phyloP scores from a whole-genome alignment of 2,888 invertebrate genomes.

The Drosophila helvetica region DNA sequence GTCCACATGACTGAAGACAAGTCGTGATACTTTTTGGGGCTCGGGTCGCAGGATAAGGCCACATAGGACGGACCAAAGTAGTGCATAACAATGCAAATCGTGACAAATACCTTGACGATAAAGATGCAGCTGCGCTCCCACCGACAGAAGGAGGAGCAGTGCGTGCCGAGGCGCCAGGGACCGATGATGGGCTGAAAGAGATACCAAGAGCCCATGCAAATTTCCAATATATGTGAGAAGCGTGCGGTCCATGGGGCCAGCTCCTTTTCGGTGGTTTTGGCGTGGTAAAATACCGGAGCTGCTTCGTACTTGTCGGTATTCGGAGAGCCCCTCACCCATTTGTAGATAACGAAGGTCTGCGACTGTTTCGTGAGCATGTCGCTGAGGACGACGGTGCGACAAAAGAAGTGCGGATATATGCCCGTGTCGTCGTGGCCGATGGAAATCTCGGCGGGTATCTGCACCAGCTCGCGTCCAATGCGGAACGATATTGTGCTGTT shows the following conservation, averaged over 20 bases:
- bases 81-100: constrained; percentile 28
- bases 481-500: constrained; percentile 43
- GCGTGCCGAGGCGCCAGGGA: constrained; percentile 45
- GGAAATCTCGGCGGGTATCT: constrained; percentile 28
- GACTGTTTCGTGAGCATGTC: constrained; percentile 25
- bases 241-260: constrained; percentile 20
- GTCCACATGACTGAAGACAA: constrained; percentile 19
- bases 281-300: not conserved
- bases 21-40: constrained; percentile 45
- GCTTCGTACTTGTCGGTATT: not conserved
- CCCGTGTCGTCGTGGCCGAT: constrained; percentile 45
- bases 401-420: constrained; percentile 49
- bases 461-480: constrained; percentile 17
- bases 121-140: constrained; percentile 51
- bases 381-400: constrained; percentile 31
- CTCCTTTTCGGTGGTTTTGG: constrained; percentile 2
- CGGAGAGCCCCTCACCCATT: constrained; percentile 24
- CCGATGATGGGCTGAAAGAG: constrained; percentile 52
- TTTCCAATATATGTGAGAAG: constrained; percentile 39
- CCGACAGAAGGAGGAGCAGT: constrained; percentile 2
- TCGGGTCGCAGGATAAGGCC: constrained; percentile 49
- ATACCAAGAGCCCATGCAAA: constrained; percentile 45
- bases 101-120: constrained; percentile 30
- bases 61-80: constrained; percentile 39
- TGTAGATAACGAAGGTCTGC: constrained; percentile 33